phyloP scores from a whole-genome alignment of 1,140 invertebrate species.

The Papilio xuthus region DNA sequence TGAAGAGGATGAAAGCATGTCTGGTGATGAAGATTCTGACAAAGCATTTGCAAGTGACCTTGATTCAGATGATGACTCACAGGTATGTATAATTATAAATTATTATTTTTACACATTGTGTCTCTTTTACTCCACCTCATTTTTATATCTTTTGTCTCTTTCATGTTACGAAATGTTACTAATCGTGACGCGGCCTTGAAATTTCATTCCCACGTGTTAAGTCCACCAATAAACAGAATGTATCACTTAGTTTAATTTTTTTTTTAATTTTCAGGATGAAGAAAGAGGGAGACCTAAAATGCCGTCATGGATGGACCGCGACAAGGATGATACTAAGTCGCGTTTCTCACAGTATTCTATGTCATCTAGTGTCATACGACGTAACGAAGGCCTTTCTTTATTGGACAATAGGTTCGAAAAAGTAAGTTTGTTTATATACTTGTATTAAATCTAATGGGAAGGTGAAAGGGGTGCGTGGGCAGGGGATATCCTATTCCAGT shows the following conservation, averaged over 20 bases:
- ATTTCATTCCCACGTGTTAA: too few species aligned
- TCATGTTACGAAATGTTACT: neutral
- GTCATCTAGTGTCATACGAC: constrained; percentile 93
- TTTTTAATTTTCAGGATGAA: constrained; percentile 48
- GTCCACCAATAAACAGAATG: too few species aligned
- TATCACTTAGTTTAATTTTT: neutral
- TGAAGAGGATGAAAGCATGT: constrained; percentile 71
- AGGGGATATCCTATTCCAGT: too few species aligned
- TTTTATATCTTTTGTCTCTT: neutral
- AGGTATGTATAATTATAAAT: too few species aligned
- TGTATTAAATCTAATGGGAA: neutral
- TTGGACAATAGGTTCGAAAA: constrained; percentile 96
- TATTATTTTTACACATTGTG: too few species aligned
- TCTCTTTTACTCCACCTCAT: neutral
- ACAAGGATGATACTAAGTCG: constrained; percentile 92
- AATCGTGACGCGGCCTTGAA: neutral
- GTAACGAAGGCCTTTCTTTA: constrained; percentile 91
- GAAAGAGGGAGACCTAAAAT: constrained; percentile 56
- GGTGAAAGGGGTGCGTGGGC: too few species aligned
- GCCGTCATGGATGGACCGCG: constrained; percentile 80
- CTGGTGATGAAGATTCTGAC: constrained; percentile 61
- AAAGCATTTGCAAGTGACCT: constrained; percentile 67
- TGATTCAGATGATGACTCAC: constrained; percentile 81
- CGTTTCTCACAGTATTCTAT: constrained; percentile 97
- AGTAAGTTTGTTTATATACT: constrained; percentile 77